These are phyloP conservation scores for Acanthaster planci DNA, from an alignment of 35 echinoderm and acorn worm genomes.

Conservation along the genomic window DNA sequence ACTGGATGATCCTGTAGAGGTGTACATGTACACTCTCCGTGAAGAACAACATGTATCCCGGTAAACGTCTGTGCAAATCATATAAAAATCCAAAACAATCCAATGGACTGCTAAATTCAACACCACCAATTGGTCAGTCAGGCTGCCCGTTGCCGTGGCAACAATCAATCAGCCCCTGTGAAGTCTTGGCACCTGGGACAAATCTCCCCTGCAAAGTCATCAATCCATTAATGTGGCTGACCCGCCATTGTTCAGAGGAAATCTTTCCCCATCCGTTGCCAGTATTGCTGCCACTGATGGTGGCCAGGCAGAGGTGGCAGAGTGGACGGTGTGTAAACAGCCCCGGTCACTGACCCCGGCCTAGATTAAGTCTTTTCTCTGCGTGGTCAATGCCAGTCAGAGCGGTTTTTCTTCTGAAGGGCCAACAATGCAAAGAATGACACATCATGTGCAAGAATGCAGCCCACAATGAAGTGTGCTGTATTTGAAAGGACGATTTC, in stretches of 20 bases:
- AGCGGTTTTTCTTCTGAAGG: not conserved
- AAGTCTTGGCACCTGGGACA: not conserved
- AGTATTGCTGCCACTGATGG: not conserved
- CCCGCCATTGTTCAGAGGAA: constrained; percentile 1
- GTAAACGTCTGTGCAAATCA: no score
- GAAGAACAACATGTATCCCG: no score
- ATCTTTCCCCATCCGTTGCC: not conserved
- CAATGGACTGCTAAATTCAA: no score
- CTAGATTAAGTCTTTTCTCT: not conserved
- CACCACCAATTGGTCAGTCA: not conserved
- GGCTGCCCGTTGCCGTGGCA: not conserved
- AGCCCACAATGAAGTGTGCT: no score
- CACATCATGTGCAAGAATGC: no score
- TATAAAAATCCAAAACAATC: no score
- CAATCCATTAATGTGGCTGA: not conserved
- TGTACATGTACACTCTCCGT: no score
- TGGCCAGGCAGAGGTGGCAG: not conserved
- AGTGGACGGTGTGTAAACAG: not conserved
- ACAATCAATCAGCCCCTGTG: not conserved
- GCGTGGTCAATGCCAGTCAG: not conserved
- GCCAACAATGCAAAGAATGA: no score
- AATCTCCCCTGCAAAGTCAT: not conserved
- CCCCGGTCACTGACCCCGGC: not conserved
- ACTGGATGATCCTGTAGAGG: no score
- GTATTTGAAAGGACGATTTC: no score